Base-by-base conservation (phyloP, 2,888 invertebrate genomes). In the Gari tellinella region DNA sequence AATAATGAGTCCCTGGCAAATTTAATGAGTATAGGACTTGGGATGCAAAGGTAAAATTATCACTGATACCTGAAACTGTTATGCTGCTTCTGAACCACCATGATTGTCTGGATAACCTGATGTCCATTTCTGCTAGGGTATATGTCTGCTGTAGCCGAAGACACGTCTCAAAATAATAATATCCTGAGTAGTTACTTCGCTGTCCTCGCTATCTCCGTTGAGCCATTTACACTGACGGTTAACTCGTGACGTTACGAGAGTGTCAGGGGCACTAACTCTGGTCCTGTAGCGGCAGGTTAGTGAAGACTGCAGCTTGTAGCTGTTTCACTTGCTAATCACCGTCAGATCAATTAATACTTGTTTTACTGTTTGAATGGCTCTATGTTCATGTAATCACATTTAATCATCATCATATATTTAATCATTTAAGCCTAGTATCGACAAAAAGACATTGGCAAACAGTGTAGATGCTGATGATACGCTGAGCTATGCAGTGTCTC, bases 181-280 rank as follows among this genome's bases (percentile, higher is more conserved):
- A 74, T 88, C 56, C 77, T 87, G 67, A 86, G 83, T 65, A 86
- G 88, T 23, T 89, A 87, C 82, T 82, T 86, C 63, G 86, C 86
- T 45, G 80, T 89, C 48, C 82, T 89, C 49, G 84, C 86, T 55
- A 77, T 88, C 62, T 87, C 87, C 17, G 73, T 73, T 19, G 73
- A 72, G 49, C 72, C 72, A 10, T 48, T 72, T 40, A 43, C 21
- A 43, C 49, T 38, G 45, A 49, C 48, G 56, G 56, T 60, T 48
- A 55, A 45, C 48, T 48, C 62, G 21, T 43, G 56, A 31, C 56
- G 48, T 14, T 25, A 57, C 26, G 25, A 52, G 40, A 3, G 43
- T 40, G 65, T 61, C 57, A 69, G 55, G 69, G 69, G 72, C 66
- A 72, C 57, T 77, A 77, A 77, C 68, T 72, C 65, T 72, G 74